Evolutionary conservation across 2,113 vertebrate genomes (phyloP).

Genomic region (Apteryx owenii): DNA sequence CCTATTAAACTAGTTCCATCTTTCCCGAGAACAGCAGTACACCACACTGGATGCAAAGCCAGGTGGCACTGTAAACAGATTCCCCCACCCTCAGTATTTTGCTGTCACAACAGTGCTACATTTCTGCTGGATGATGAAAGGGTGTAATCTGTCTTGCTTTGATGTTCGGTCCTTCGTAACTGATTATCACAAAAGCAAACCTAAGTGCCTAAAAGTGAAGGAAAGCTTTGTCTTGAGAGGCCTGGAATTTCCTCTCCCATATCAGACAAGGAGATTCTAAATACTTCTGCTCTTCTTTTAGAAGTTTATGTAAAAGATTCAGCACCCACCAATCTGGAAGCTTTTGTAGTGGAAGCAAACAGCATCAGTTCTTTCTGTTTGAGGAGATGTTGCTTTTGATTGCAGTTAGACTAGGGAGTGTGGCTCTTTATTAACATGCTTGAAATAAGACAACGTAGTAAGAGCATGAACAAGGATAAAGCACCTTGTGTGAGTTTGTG

Average conservation of each 20-base stretch:
- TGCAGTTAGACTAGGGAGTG: constrained; percentile 12
- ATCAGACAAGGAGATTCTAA: not conserved
- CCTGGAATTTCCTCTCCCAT: not conserved
- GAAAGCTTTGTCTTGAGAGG: constrained; percentile 24
- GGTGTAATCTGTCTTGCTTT: not conserved
- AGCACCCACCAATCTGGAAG: not conserved
- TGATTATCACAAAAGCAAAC: constrained; percentile 7
- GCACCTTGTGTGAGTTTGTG: constrained; percentile 41
- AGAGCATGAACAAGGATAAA: constrained; percentile 1
- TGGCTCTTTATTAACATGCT: constrained; percentile 64
- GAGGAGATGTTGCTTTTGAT: not conserved
- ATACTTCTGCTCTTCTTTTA: constrained; percentile 21
- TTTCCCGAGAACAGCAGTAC: not conserved
- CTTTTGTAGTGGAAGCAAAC: constrained; percentile 19
- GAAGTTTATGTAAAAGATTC: constrained; percentile 40
- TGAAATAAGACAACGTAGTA: not conserved
- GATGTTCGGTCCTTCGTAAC: constrained; percentile 52
- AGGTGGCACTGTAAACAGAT: constrained; percentile 25
- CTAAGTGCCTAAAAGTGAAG: not conserved
- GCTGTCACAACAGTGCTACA: constrained; percentile 22
- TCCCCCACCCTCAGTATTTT: not conserved
- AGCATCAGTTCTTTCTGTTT: not conserved
- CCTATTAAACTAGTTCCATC: not conserved
- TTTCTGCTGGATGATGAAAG: constrained; percentile 5
- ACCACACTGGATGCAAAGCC: not conserved